Evolutionary conservation across 2,888 invertebrate species (phyloP), one percentile per base, ranked within the genome.

Genomic region (Odontothrips loti): DNA sequence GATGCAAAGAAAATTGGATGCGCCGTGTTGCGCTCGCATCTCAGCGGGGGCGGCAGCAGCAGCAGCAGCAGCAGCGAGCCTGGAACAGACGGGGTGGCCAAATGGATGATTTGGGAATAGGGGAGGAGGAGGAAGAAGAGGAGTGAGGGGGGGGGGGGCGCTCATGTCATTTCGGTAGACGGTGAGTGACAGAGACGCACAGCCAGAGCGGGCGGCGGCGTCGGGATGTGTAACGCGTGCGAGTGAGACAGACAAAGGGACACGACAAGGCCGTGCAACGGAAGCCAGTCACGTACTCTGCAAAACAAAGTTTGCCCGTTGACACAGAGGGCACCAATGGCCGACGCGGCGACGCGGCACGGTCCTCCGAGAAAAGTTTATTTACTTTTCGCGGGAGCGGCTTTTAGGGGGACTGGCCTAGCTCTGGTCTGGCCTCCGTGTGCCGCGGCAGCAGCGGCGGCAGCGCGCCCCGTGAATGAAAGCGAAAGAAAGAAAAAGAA

Each of bases 231-330:
- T 43, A 43, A 43, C 34, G 34, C 34, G 34, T 43, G 34, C 34
- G 34, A 43, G 34, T 6, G 34, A 43, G 34, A 43, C 34, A 43
- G 34, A 43, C 68, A 68, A 68, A 68, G 23, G 68, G 34, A 43
- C 34, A 43, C 34, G 34, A 43, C 34, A 43, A 43, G 34, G 34
- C 34, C 34, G 34, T 6, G 68, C 20, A 58, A 58, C 58, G 58
- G 68, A 68, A 68, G 68, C 68, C 68, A n/a, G 68, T 68, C 68
- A 68, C 68, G 68, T 68, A 68, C 68, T 23, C 68, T 68, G 68
- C 68, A 68, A 68, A 63, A 68, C 68, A 68, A 23, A 68, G 23
- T 58, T 58, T 58, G n/a, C 17, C 58, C 58, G 68, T 68, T 68
- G 68, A 68, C 58, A 68, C 68, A 68, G n/a, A 23, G 68, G 23